Percentiles rank a stretch among this genome's conserved stretches.
Evolutionary conservation across 2,797 vertebrate species (phyloP).

Genomic region (Denticeps clupeoides): DNA sequence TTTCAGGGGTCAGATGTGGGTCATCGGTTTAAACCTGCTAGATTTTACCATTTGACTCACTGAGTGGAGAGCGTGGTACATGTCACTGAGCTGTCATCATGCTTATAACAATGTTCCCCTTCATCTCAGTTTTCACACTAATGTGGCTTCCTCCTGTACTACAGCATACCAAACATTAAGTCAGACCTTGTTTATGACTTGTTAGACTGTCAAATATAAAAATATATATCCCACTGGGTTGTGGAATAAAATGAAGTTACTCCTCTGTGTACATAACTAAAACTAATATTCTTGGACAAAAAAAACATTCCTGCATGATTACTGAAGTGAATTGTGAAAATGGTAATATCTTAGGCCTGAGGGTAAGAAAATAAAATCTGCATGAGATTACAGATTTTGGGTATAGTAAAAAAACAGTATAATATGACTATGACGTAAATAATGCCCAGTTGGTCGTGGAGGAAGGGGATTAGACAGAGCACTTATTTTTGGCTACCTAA

Average conservation of each 20-base stretch:
- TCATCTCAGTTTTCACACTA: too few species aligned
- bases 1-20: conserved; percentile 16
- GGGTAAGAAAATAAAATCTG: conserved; percentile 28
- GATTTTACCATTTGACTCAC: too few species aligned
- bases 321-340: conserved; percentile 20
- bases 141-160: too few species aligned
- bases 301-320: not conserved
- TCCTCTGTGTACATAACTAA: not conserved
- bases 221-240: too few species aligned
- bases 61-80: too few species aligned
- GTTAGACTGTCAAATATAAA: too few species aligned
- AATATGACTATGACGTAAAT: not conserved
- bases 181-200: too few species aligned
- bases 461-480: not conserved
- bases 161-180: too few species aligned
- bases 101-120: not conserved
- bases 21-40: too few species aligned
- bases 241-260: conserved; percentile 1
- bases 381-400: conserved; percentile 31
- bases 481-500: too few species aligned
- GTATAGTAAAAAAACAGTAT: conserved; percentile 23
- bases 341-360: conserved; percentile 27
- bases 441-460: not conserved
- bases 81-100: conserved; percentile 7
- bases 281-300: conserved; percentile 21